These are phyloP conservation scores for Triops cancriformis DNA, from an alignment of 1,140 invertebrate species.

Conservation along the genomic window DNA sequence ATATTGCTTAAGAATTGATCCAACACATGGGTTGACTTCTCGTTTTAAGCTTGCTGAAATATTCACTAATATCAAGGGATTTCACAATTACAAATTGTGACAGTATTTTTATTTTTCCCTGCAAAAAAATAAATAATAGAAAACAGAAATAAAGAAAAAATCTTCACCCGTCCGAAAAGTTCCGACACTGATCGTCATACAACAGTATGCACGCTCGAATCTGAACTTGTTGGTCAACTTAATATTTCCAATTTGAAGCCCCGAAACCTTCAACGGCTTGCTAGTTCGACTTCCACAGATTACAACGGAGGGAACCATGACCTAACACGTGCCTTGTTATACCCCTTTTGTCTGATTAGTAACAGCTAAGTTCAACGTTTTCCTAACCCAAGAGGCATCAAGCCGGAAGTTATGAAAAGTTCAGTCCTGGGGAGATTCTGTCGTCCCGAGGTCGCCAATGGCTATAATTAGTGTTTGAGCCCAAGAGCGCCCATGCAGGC, in stretches of 20 bases:
- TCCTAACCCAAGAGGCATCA: not conserved
- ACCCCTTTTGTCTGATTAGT: not conserved
- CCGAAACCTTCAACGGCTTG: not conserved
- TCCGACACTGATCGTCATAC: no score
- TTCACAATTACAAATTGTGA: no score
- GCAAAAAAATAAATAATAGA: no score
- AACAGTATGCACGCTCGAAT: no score
- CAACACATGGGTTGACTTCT: not conserved
- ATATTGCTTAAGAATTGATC: not conserved
- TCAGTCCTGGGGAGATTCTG: not conserved
- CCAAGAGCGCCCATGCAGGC: not conserved
- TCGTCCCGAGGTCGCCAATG: not conserved
- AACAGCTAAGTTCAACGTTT: not conserved
- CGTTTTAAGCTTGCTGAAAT: not conserved
- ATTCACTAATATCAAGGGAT: no score
- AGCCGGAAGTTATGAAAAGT: not conserved
- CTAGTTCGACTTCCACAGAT: not conserved
- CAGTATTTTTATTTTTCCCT: no score
- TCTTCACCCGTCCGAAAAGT: no score
- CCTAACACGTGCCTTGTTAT: not conserved
- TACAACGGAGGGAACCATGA: not conserved
- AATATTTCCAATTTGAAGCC: no score
- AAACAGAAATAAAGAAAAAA: no score
- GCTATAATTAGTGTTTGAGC: conserved; percentile 10
- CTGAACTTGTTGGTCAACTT: no score